Evolutionary conservation across 1,140 invertebrate genomes (phyloP).

Genomic region (Penaeus japonicus): DNA sequence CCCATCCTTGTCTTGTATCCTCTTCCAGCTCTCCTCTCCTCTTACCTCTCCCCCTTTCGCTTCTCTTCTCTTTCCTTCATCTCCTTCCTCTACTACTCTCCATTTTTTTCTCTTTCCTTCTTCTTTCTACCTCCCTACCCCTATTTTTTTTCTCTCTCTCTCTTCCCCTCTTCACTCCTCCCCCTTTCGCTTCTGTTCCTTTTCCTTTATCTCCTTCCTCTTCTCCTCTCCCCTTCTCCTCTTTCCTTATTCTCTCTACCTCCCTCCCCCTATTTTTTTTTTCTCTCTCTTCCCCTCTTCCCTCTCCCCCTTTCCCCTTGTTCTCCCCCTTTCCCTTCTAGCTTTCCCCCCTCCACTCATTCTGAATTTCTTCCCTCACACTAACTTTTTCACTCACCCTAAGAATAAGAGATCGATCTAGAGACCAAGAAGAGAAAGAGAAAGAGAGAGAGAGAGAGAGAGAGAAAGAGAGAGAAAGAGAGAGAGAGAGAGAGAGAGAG

Average conservation of each 20-base stretch:
- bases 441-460: too few species aligned
- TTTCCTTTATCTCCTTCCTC: background rate
- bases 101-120: background rate
- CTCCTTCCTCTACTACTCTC: background rate
- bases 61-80: background rate
- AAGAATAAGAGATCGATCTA: background rate
- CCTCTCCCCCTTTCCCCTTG: background rate
- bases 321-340: background rate
- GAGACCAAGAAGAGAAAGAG: too few species aligned
- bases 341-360: background rate
- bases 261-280: background rate
- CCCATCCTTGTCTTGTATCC: background rate
- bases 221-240: background rate
- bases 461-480: too few species aligned
- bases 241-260: background rate
- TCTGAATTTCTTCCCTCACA: background rate
- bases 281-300: background rate
- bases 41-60: background rate
- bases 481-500: too few species aligned
- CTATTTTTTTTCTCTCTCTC: background rate
- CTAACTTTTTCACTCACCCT: background rate
- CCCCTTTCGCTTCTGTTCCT: background rate
- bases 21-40: background rate
- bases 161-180: background rate
- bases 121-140: background rate